Evolutionary conservation across 2,888 invertebrate genomes (phyloP), one percentile per base, ranked within the genome.

Genomic region (Exocentrus adspersus): DNA sequence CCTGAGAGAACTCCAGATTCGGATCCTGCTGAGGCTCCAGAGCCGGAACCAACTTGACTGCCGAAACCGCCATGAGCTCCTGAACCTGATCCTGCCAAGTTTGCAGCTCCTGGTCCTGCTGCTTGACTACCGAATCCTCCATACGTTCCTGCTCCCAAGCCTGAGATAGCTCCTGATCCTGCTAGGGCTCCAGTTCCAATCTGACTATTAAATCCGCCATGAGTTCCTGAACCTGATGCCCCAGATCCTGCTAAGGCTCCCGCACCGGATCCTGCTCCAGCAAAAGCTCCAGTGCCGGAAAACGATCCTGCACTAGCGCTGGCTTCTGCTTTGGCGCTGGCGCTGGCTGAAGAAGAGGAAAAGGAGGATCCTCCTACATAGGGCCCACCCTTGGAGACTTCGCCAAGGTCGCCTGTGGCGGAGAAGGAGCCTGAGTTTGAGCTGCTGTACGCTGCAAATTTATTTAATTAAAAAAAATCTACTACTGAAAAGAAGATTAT

Each of bases 371-470:
- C 21, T 1, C 50, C 58, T 21, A 42, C 42, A 7, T 3, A 37
- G 14, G 64, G 64, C 3, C 54, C 62, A 9, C 52, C 52, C 24
- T 53, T 58, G 1, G 37, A 30, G n/a, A 30, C 14, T 7, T 60
- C 45, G 14, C 57, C 60, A 7, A 67, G 6, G 12, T 51, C 57
- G n/a, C 60, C 53, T 16, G 56, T 9, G 17, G n/a, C 17, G 1
- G 62, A 50, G 41, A 62, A 60, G 2, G 46, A 57, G 10, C 60
- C 68, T 6, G 70, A 69, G 56, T 61, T 70, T 17, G 73, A 68
- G 21, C 69, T 70, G 62, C 72, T 69, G 60, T 53, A 70, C 12
- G 73, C 73, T 72, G 54, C 28, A 58, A 60, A n/a, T n/a, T n/a
- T n/a, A n/a, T n/a, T n/a, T n/a, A n/a, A n/a, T n/a, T n/a, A n/a